Conservation (phyloP, 1,140 invertebrate species). For the Diorhabda elongata region DNA sequence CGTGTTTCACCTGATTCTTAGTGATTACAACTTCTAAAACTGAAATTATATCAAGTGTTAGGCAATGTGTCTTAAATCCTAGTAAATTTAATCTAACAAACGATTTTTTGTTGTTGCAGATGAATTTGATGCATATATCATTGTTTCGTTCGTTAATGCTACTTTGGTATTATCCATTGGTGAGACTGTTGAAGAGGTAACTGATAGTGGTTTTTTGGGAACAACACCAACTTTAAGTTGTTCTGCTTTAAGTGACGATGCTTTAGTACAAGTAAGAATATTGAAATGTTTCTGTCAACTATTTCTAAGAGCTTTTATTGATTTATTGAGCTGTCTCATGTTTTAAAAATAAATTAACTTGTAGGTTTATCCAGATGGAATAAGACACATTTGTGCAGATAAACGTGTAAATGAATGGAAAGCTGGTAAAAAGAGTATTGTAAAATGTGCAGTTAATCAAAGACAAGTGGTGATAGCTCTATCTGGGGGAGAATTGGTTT, state of each 20-base stretch:
- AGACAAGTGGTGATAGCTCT: conserved; percentile 97
- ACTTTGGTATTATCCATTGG: conserved; percentile 98
- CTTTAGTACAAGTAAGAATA: conserved; percentile 82
- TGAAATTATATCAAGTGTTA: conserved; percentile 20
- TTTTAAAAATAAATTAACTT: conserved; percentile 19
- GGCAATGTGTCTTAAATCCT: too few relatives aligned
- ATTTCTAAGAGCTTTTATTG: not conserved
- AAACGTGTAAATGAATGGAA: conserved; percentile 99
- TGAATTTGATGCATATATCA: conserved; percentile 99
- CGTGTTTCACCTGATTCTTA: conserved; percentile 44
- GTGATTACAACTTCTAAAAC: conserved; percentile 38
- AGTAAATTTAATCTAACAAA: too few relatives aligned
- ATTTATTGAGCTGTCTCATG: not conserved
- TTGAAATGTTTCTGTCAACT: not conserved
- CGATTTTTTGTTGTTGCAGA: conserved; percentile 58
- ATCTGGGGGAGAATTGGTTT: conserved; percentile 95
- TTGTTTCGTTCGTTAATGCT: conserved; percentile 99
- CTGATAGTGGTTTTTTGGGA: conserved; percentile 97
- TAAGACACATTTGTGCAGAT: conserved; percentile 95
- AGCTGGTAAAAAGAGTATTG: conserved; percentile 93
- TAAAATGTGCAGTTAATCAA: conserved; percentile 98
- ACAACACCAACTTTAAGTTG: conserved; percentile 97
- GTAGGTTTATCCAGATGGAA: conserved; percentile 95
- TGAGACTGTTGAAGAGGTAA: conserved; percentile 99
- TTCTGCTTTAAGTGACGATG: conserved; percentile 95